Percentiles rank a stretch among this genome's conserved stretches.
phyloP scores from a whole-genome alignment of 2,888 invertebrate genomes.

The Autographa gamma region DNA sequence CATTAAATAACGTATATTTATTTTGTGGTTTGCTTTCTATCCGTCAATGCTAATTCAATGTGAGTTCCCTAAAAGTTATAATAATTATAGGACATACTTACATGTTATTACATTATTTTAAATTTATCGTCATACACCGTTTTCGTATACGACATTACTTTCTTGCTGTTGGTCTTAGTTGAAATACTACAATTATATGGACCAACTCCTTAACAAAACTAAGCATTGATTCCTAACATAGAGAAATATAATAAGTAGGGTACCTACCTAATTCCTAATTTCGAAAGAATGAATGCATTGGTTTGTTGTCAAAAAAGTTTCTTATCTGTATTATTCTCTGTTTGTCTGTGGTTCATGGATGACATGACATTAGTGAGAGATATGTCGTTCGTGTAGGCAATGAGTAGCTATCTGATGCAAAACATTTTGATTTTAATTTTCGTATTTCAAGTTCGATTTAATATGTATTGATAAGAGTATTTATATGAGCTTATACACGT shows the following conservation, averaged over 20 bases:
- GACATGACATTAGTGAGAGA: conserved; percentile 58
- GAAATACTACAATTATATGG: too few species aligned
- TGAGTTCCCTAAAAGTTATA: too few species aligned
- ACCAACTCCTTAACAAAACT: too few species aligned
- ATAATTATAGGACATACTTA: too few species aligned
- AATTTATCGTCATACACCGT: too few species aligned
- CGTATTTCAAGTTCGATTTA: conserved; percentile 58
- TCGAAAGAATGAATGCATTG: not conserved
- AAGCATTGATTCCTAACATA: too few species aligned
- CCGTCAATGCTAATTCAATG: too few species aligned
- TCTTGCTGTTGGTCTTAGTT: too few species aligned
- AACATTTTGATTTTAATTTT: conserved; percentile 61
- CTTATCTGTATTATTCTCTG: not conserved
- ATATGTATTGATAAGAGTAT: conserved; percentile 68
- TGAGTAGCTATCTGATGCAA: conserved; percentile 61
- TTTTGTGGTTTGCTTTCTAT: not conserved
- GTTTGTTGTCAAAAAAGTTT: not conserved
- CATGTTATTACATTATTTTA: too few species aligned
- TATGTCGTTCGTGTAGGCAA: conserved; percentile 56
- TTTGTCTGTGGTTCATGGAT: conserved; percentile 53
- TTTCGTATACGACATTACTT: too few species aligned
- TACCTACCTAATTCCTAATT: too few species aligned
- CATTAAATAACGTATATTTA: not conserved
- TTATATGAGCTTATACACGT: conserved; percentile 67
- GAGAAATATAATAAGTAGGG: too few species aligned